Evolutionary conservation across 2,797 vertebrate genomes (phyloP).

Genomic region (Acipenser ruthenus): DNA sequence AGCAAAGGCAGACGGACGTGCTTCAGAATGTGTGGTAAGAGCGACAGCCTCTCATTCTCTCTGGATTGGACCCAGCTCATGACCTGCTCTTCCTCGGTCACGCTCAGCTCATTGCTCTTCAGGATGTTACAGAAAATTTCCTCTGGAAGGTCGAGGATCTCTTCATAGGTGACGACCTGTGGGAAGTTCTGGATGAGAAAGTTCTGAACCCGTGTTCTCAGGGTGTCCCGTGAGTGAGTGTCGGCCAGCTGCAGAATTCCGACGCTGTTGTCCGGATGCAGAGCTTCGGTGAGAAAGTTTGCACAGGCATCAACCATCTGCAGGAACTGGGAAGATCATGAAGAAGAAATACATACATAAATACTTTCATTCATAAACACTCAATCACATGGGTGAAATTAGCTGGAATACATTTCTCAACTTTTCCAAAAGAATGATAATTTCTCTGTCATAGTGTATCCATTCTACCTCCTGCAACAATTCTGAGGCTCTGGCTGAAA

Average conservation of each 20-base stretch:
- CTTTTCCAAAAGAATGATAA: slow-evolving; percentile 38
- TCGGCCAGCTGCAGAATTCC: slow-evolving; percentile 84
- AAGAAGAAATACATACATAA: neutral
- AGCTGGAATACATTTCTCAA: slow-evolving; percentile 39
- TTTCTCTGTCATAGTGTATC: slow-evolving; percentile 40
- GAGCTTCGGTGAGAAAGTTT: slow-evolving; percentile 73
- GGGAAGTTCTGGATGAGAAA: slow-evolving; percentile 83
- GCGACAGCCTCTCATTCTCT: slow-evolving; percentile 55
- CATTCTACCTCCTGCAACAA: neutral
- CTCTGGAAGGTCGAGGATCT: slow-evolving; percentile 73
- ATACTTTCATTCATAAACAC: slow-evolving; percentile 20
- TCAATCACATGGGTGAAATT: slow-evolving; percentile 8
- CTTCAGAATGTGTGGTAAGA: slow-evolving; percentile 64
- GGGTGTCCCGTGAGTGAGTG: slow-evolving; percentile 61
- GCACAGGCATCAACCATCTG: slow-evolving; percentile 87
- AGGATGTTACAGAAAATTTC: slow-evolving; percentile 70
- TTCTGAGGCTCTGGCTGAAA: too few relatives aligned
- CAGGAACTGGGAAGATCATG: slow-evolving; percentile 65
- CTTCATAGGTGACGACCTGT: slow-evolving; percentile 69
- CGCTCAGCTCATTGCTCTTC: slow-evolving; percentile 77
- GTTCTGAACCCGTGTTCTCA: slow-evolving; percentile 67
- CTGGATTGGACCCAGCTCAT: slow-evolving; percentile 78
- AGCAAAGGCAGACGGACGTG: slow-evolving; percentile 79
- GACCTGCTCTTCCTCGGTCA: slow-evolving; percentile 77
- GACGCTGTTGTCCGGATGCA: slow-evolving; percentile 85